Evolutionary conservation across 2,888 invertebrate species (phyloP).

Genomic region (Aphodius sticticus): DNA sequence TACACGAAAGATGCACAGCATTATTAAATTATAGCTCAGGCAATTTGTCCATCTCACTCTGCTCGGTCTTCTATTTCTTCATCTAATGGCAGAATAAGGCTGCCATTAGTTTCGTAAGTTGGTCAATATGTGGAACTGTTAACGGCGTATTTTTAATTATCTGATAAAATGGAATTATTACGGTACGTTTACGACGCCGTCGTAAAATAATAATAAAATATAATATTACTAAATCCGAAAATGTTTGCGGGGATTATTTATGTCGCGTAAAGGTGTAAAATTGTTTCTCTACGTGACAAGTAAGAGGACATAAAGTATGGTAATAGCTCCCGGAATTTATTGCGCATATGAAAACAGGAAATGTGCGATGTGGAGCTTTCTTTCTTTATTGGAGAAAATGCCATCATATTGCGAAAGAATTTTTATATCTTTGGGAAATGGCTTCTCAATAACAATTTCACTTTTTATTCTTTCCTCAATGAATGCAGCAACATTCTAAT

Average conservation of each 20-base stretch:
- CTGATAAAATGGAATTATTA: neutral
- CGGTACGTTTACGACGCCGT: neutral
- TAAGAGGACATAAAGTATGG: conserved; percentile 4
- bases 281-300: conserved; percentile 4
- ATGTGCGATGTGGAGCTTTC: neutral
- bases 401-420: neutral
- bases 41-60: neutral
- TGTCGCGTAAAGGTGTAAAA: neutral
- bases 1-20: conserved; percentile 14
- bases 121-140: neutral
- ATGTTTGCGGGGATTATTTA: neutral
- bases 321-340: neutral
- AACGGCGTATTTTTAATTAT: neutral
- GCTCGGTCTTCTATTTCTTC: neutral
- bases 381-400: neutral
- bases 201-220: neutral
- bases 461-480: neutral
- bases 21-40: conserved; percentile 22
- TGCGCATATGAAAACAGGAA: conserved; percentile 1
- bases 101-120: neutral
- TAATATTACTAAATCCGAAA: neutral
- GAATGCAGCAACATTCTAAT: neutral
- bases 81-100: neutral
- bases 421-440: neutral
- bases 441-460: neutral